Evolutionary conservation across 2,888 invertebrate genomes (phyloP).

Genomic region (Elegia similella): DNA sequence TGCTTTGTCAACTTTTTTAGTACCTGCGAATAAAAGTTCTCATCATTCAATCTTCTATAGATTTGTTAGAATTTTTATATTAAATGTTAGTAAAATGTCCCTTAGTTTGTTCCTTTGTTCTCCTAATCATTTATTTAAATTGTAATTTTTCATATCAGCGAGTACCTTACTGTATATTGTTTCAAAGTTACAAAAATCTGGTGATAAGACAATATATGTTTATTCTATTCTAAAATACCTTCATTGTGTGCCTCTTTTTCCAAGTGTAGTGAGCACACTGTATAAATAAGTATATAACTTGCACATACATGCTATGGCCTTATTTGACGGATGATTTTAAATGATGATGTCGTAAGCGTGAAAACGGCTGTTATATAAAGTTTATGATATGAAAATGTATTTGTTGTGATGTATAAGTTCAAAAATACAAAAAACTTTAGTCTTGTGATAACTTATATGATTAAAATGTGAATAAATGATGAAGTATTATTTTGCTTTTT

Average conservation of each 20-base stretch:
- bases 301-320: conserved; percentile 64
- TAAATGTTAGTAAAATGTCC: neutral
- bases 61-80: too few relatives aligned
- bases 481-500: conserved; percentile 63
- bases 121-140: conserved; percentile 39
- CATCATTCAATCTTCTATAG: too few relatives aligned
- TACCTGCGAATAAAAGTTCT: too few relatives aligned
- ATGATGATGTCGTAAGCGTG: conserved; percentile 49
- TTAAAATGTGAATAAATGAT: conserved; percentile 75
- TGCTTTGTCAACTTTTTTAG: too few relatives aligned
- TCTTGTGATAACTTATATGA: conserved; percentile 81
- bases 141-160: conserved; percentile 60
- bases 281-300: conserved; percentile 40
- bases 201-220: conserved; percentile 65
- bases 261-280: conserved; percentile 42
- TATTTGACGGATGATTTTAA: conserved; percentile 60
- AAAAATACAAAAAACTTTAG: conserved; percentile 73
- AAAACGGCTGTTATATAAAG: conserved; percentile 70
- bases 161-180: conserved; percentile 51
- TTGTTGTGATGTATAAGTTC: conserved; percentile 80
- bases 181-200: conserved; percentile 41
- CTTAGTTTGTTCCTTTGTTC: conserved; percentile 20
- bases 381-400: conserved; percentile 62
- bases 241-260: conserved; percentile 55
- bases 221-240: conserved; percentile 45